Evolutionary conservation across 1,140 invertebrate species (phyloP).

Genomic region (Hypsibius dujardini): DNA sequence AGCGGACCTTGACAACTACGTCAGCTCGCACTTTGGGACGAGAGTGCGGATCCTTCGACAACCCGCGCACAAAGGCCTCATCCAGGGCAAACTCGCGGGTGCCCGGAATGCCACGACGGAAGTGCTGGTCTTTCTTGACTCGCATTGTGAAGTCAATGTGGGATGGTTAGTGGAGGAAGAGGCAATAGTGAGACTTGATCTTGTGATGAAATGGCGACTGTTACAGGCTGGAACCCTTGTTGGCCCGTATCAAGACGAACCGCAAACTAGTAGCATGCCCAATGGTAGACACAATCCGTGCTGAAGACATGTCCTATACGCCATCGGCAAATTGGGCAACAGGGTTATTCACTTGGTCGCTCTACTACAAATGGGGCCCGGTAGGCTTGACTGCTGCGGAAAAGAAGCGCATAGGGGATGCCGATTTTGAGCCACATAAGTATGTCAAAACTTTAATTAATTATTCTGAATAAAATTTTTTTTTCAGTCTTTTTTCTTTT

Average conservation of each 20-base stretch:
- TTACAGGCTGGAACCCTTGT: constrained; percentile 58
- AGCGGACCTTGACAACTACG: constrained; percentile 54
- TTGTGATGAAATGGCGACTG: constrained; percentile 12
- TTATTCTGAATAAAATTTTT: too few relatives aligned
- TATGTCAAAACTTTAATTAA: too few relatives aligned
- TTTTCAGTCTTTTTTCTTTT: too few relatives aligned
- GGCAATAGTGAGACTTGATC: constrained; percentile 21
- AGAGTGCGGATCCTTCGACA: constrained; percentile 45
- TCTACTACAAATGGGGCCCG: constrained; percentile 8
- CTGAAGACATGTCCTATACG: background rate
- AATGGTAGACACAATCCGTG: background rate
- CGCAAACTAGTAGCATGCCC: constrained; percentile 27
- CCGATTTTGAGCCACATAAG: constrained; percentile 10
- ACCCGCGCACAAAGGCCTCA: constrained; percentile 53
- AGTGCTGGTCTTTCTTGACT: constrained; percentile 72
- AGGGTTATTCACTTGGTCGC: constrained; percentile 8
- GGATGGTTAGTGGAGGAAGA: background rate
- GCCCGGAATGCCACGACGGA: constrained; percentile 55
- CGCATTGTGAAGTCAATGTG: constrained; percentile 73
- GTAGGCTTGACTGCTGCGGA: constrained; percentile 18
- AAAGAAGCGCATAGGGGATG: constrained; percentile 12
- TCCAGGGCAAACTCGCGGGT: constrained; percentile 65
- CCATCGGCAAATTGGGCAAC: constrained; percentile 5
- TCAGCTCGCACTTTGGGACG: constrained; percentile 28
- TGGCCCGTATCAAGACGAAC: constrained; percentile 54